Base-by-base conservation (phyloP, 2,888 invertebrate species). In the Trachelus stipa region DNA sequence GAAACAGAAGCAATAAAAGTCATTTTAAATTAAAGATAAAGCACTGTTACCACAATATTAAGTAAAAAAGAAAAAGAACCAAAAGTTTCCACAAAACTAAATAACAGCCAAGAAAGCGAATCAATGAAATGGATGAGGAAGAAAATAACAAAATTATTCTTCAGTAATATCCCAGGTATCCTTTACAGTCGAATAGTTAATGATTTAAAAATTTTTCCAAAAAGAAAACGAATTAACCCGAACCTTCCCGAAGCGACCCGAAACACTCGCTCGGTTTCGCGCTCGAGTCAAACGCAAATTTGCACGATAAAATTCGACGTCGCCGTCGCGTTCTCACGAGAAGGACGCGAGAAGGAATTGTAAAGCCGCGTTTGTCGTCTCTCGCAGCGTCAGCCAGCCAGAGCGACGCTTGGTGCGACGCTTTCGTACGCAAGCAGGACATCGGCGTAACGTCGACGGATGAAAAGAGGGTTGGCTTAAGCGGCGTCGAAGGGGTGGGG, bases 401-500 rank as follows among this genome's bases (percentile, higher is more conserved):
- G 31, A 71, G 71, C 56, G 56, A 56, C 56, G 56, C 56, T 56
- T 9, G 56, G 6, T 23, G 56, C 56, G 56, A 56, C 56, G 56
- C 56, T 23, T 56, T 56, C 56, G 56, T 56, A 56, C 56, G 56
- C 56, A 56, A 23, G 56, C 56, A 56, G 56, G 56, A 56, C 56
- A 56, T 56, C 56, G 56, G 86, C 87, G 86, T 56, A 86, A 87
- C 87, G 85, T 83, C 81, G 79, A 77, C 76, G 84, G 81, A 82
- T 81, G 85, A 76, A 84, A 80, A 84, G 85, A 85, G 85, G 88
- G 88, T 84, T 86, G 83, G 77, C 77, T 83, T 77, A 76, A 81
- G 77, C 80, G 83, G 76, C 73, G 78, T 74, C 71, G 78, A 79
- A 79, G 77, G 75, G 76, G 78, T 81, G 83, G 83, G 78, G 80